Conservation (phyloP, 2,888 invertebrate species). For the Mongoloraphidia duomilia region DNA sequence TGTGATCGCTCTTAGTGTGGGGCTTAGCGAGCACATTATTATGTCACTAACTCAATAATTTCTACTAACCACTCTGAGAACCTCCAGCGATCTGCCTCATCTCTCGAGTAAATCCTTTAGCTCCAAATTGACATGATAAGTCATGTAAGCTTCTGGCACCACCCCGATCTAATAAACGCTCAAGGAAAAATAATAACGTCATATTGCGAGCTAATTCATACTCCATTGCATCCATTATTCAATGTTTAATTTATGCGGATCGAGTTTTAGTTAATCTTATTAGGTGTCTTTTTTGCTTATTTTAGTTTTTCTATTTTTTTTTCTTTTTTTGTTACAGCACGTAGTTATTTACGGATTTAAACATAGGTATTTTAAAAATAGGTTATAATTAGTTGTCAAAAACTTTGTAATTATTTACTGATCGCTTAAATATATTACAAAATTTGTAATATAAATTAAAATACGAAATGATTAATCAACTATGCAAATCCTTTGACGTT, state of each 20-base stretch:
- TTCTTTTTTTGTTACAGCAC: neutral
- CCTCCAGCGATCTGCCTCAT: conserved; percentile 94
- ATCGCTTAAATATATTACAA: neutral
- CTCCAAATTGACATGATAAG: conserved; percentile 97
- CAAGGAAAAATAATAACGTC: conserved; percentile 96
- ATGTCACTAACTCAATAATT: conserved; percentile 18
- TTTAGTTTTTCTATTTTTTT: neutral
- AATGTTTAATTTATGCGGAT: neutral
- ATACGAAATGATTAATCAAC: neutral
- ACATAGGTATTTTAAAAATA: no score
- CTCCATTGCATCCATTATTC: conserved; percentile 78
- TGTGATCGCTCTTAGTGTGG: no score
- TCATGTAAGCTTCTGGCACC: conserved; percentile 93
- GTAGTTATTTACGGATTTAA: neutral
- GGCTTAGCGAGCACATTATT: no score
- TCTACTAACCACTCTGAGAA: conserved; percentile 75
- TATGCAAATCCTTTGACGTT: neutral
- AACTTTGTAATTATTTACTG: neutral
- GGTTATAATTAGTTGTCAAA: no score
- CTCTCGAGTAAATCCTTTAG: conserved; percentile 97
- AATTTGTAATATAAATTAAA: neutral
- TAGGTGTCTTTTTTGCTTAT: neutral
- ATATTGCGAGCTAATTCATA: conserved; percentile 88
- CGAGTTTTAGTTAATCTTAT: neutral
- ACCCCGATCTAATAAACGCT: conserved; percentile 92